phyloP scores from a whole-genome alignment of 2,113 vertebrate genomes.

The Cavia aperea region DNA sequence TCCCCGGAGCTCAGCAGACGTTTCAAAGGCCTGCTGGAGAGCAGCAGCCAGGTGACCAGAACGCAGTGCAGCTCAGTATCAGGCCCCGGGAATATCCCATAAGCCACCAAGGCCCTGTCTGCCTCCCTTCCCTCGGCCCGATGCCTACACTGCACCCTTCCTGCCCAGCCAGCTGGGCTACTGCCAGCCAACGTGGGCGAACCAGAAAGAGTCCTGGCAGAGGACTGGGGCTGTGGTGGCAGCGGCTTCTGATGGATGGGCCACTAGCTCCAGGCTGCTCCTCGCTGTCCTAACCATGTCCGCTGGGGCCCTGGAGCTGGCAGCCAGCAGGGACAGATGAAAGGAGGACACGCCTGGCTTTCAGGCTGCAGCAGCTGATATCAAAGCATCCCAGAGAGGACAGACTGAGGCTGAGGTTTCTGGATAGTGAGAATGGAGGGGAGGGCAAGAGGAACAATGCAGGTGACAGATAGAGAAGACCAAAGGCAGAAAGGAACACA shows the following conservation, averaged over 20 bases:
- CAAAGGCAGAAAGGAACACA: background rate
- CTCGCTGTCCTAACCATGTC: background rate
- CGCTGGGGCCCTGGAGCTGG: background rate
- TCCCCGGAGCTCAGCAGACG: background rate
- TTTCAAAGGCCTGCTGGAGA: background rate
- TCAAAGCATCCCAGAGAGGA: background rate
- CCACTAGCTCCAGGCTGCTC: background rate
- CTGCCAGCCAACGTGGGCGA: background rate
- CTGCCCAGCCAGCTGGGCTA: background rate
- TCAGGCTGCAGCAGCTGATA: background rate
- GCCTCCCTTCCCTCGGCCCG: background rate
- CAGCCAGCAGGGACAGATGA: background rate
- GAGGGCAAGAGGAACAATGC: background rate
- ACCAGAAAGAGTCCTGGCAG: slow-evolving; percentile 27
- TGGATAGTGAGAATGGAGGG: background rate
- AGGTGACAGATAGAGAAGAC: background rate
- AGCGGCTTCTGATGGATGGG: background rate
- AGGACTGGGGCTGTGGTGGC: background rate
- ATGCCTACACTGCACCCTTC: background rate
- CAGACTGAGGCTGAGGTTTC: background rate
- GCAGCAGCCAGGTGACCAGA: background rate
- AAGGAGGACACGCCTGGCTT: background rate
- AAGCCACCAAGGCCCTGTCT: background rate
- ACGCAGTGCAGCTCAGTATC: background rate
- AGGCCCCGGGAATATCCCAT: background rate